Percentiles rank a stretch among this genome's conserved stretches.
Conservation (phyloP, 2,888 invertebrate species). For the Cyclophora punctaria region DNA sequence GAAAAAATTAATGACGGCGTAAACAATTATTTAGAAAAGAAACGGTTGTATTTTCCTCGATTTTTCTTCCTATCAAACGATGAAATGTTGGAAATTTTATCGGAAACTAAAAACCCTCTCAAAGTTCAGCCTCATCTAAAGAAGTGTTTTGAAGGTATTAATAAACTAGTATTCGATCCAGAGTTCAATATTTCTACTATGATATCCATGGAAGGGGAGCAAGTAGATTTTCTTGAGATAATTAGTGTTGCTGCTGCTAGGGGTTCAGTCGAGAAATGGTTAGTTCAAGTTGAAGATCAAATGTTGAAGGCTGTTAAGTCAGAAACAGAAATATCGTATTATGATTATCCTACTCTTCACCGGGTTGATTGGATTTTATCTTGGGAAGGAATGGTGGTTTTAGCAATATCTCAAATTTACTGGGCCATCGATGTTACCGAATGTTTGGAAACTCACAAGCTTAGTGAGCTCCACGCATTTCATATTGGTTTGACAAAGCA, state of each 20-base stretch:
- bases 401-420: slow-evolving; percentile 86
- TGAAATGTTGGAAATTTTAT: slow-evolving; percentile 91
- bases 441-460: slow-evolving; percentile 75
- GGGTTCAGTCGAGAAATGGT: slow-evolving; percentile 92
- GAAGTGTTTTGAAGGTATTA: slow-evolving; percentile 92
- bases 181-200: slow-evolving; percentile 84
- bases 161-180: slow-evolving; percentile 81
- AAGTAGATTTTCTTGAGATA: slow-evolving; percentile 75
- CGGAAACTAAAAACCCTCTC: slow-evolving; percentile 90
- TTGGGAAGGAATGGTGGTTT: slow-evolving; percentile 89
- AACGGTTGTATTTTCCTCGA: slow-evolving; percentile 87
- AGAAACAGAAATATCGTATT: slow-evolving; percentile 79
- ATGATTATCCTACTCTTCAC: slow-evolving; percentile 74
- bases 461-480: slow-evolving; percentile 73
- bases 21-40: slow-evolving; percentile 87
- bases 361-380: slow-evolving; percentile 82
- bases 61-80: slow-evolving; percentile 95
- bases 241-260: slow-evolving; percentile 82
- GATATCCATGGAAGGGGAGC: slow-evolving; percentile 85
- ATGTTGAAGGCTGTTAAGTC: slow-evolving; percentile 84
- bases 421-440: slow-evolving; percentile 88
- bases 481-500: slow-evolving; percentile 74
- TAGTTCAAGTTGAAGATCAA: slow-evolving; percentile 86
- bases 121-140: slow-evolving; percentile 90
- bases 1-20: slow-evolving; percentile 90